Evolutionary conservation across 2,888 invertebrate genomes (phyloP), one percentile per base, ranked within the genome.

Genomic region (Coremacera marginata): DNA sequence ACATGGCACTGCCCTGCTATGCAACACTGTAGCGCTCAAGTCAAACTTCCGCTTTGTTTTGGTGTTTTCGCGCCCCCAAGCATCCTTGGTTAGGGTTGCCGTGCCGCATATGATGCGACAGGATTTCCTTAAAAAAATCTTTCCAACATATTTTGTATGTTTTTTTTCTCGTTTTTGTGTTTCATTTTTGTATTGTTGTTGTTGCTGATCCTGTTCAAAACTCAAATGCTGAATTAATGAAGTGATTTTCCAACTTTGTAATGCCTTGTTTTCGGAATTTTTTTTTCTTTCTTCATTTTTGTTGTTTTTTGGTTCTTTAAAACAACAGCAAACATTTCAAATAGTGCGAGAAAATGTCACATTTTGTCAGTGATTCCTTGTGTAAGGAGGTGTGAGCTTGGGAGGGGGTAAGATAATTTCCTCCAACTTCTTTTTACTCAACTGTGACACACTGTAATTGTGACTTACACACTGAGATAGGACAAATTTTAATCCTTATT

Each of bases 141-240:
- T 19, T 65, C 57, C 27, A 34, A 49, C 68, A 52, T 52, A 63
- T 34, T 67, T n/a, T 44, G 34, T 5, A 62, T 49, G 37, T 37
- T n/a, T 63, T 62, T 19, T 60, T 51, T 74, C 67, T 44, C 11
- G 11, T 7, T 11, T 60, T 60, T 22, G 60, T 14, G 11, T 27
- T 49, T 77, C 78, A 37, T 51, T 16, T 31, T 60, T 22, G 19
- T 71, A 11, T 63, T 63, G 62, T 73, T 62, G 51, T 63, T 73
- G n/a, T 51, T 16, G 22, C 49, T 63, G 79, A 80, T 80, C 73
- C 77, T 78, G 79, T 82, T 81, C 81, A 79, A 80, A 80, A 75
- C 83, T 84, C 84, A 86, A 87, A 87, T 87, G 86, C 84, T 82
- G 84, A 86, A 86, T 88, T 87, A 88, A 87, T 87, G 87, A 87